Evolutionary conservation across 2,888 invertebrate genomes (phyloP), one percentile per base, ranked within the genome.

Genomic region (Plusia festucae): DNA sequence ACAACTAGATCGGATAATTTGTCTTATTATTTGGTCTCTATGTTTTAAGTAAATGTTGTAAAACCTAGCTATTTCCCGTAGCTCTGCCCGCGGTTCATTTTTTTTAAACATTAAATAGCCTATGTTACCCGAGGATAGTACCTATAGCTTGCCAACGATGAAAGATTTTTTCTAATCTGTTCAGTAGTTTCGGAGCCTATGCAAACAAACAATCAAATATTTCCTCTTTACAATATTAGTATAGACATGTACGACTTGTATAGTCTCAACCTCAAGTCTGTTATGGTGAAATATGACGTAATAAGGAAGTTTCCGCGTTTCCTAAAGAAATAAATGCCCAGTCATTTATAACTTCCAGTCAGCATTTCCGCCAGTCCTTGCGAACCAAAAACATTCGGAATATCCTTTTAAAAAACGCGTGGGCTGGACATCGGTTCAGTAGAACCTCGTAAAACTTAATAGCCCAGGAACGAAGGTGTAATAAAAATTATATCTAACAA

Each of bases 301-400:
- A 34, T 27, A 34, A 52, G 56, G 61, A 65, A 75, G 32, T 59
- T 61, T 32, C 32, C 32, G 30, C 53, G 57, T 46, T 66, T 70
- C 66, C 62, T 60, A 49, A 70, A 68, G 62, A 61, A 59, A 75
- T 61, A 68, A 74, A 75, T 67, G 75, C 55, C 13, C n/a, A 27
- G 30, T 32, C 66, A 61, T 74, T 61, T 22, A 58, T 60, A 71
- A 67, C 46, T 24, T 60, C 40, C 9, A 54, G 53, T 53, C 30
- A 44, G 16, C 59, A 64, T 75, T 75, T 54, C 56, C 59, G 34
- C 2, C 30, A 64, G 53, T 59, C 34, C 8, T n/a, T 27, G 44
- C 16, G n/a, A 54, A 54, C 64, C 60, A 22, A 49, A 49, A 49
- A 46, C 20, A 53, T 60, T 53, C 55, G 61, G 11, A 46, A 46